Evolutionary conservation across 2,113 vertebrate species (phyloP), one percentile per base, ranked within the genome.

Genomic region (Stigmatopora nigra): DNA sequence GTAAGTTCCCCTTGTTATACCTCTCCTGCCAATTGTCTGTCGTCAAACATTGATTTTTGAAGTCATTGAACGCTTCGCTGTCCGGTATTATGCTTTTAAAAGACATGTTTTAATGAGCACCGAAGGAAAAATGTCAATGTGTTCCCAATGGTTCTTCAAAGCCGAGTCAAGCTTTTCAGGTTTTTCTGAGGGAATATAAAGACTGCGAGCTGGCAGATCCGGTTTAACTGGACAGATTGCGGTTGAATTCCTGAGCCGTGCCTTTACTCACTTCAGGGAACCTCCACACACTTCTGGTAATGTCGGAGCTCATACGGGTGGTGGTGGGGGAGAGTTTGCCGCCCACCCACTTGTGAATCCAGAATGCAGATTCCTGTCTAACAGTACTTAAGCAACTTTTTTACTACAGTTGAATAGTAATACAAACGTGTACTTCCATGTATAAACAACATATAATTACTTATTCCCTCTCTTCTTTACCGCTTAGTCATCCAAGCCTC

Each of bases 21-120:
- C 89, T 90, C 25, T 68, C 87, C 3, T 36, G 3, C 91, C 91
- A 93, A 58, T 87, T 86, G 3, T 87, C 85, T 35, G 70, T 81
- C 0, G 85, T 75, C 46, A 86, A 15, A 71, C 91, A 92, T 67
- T 90, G 88, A 2, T 48, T 79, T 71, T 16, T 88, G 71, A 93
- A 92, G 35, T 88, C 84, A 0, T 48, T 63, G 65, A 93, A 93
- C 2, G 64, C 67, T 5, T 22, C 66, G 0, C 90, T 79, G 7
- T 87, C 82, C 0, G 91, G 91, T 55, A 92, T 76, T 35, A 12
- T 11, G 44, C 46, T 64, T 22, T 14, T 15, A 31, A 47, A 57
- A 48, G 82, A 83, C 87, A 88, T 90, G 19, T 8, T 44, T 20
- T 3, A 11, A n/a, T 12, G 12, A 55, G 52, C 20, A 13, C 7